A percentile compares a stretch with the other conserved stretches of the same genome.
phyloP scores from a whole-genome alignment of 1,140 invertebrate species.

The Bilobella aurantiaca region DNA sequence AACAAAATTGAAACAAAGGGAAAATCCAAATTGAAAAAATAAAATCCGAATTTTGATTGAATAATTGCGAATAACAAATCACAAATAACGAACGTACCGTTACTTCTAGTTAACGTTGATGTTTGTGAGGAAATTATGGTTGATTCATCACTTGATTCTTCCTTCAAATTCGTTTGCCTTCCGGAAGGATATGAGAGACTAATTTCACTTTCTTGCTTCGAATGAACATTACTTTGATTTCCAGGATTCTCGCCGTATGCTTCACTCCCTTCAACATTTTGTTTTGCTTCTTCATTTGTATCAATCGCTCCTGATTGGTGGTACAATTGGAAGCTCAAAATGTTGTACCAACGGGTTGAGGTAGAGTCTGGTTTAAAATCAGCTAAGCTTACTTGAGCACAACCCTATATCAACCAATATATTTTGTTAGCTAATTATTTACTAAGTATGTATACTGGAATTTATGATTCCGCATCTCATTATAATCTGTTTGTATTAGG shows the following conservation, averaged over 20 bases:
- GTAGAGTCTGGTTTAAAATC: conserved; percentile 76
- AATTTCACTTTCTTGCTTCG: conserved; percentile 46
- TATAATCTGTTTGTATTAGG: too few relatives aligned
- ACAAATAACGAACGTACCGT: conserved; percentile 46
- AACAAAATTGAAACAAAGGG: background rate
- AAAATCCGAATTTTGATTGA: too few relatives aligned
- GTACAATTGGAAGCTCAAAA: conserved; percentile 76
- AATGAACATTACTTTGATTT: conserved; percentile 36
- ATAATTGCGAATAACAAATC: background rate
- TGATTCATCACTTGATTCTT: conserved; percentile 92
- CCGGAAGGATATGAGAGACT: conserved; percentile 22
- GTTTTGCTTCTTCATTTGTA: background rate
- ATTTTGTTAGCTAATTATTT: conserved; percentile 1
- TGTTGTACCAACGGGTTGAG: conserved; percentile 87
- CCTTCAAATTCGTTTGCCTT: conserved; percentile 49
- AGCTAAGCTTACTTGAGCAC: conserved; percentile 86
- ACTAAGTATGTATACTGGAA: background rate
- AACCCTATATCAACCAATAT: conserved; percentile 55
- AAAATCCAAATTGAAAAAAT: background rate
- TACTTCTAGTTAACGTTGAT: conserved; percentile 85
- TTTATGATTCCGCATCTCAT: too few relatives aligned
- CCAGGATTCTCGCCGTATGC: conserved; percentile 21
- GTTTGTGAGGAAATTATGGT: conserved; percentile 93
- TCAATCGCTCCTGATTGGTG: background rate
- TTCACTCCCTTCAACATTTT: background rate